Evolutionary conservation across 2,113 vertebrate genomes (phyloP), one percentile per base, ranked within the genome.

Genomic region (Lipotes vexillifer): DNA sequence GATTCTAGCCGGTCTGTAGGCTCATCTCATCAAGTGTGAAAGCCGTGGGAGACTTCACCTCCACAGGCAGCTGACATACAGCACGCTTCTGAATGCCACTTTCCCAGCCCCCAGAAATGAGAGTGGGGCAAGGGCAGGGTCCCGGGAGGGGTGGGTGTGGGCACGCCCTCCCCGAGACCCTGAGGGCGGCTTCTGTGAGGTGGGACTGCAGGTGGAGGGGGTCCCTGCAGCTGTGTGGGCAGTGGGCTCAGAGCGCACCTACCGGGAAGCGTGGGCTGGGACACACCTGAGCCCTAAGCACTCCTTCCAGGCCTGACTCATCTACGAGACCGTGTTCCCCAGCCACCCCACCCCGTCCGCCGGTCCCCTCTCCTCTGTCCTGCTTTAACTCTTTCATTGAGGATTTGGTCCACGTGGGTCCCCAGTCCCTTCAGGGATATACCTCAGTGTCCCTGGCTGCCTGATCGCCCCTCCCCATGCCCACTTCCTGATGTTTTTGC

Each of bases 141-240:
- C 2, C 0, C 0, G 2, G 57, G 12, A 27, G 4, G 27, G 44
- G 63, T n/a, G 20, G 17, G 49, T 9, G 33, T 14, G 59, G 27
- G 29, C n/a, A 21, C 1, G 27, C 9, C 49, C 49, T 71, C 49
- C 36, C 36, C 3, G 2, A 17, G 69, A 52, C 44, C 3, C 63
- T 68, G 44, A 33, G 63, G 33, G 3, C 9, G 2, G 41, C 33
- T 52, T 69, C 55, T 17, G 12, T 46, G 69, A 33, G 29, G 41
- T 7, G 5, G 13, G 65, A 27, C 87, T 20, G 2, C 57, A 20
- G 41, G 2, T n/a, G 27, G 21, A 9, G 12, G 17, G 12, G 18
- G 27, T 9, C 44, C 36, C 68, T 59, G 61, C 61, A 55, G 29
- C 63, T 44, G 44, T 8, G 1, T 1, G 61, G 41, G 61, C 15